Percentiles rank a stretch among this genome's conserved stretches.
phyloP scores from a whole-genome alignment of 1,140 invertebrate genomes.

The Dendrolimus kikuchii region DNA sequence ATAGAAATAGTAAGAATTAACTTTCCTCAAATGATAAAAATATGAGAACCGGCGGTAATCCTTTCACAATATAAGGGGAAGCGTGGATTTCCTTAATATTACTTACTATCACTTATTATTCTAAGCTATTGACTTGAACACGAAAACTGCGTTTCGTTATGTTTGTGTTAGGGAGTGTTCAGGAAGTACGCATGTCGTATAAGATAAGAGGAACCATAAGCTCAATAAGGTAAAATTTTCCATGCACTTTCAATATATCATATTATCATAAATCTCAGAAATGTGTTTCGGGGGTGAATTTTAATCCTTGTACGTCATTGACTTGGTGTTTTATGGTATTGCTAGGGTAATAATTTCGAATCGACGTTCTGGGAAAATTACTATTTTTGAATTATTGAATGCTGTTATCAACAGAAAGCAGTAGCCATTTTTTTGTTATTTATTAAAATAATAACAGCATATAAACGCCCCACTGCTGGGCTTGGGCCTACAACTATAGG shows the following conservation, averaged over 20 bases:
- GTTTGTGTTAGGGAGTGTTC: conserved; percentile 50
- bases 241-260: conserved; percentile 32
- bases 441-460: too few relatives aligned
- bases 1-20: not conserved
- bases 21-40: conserved; percentile 5
- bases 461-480: too few relatives aligned
- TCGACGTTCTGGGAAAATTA: not conserved
- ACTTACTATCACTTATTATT: conserved; percentile 68
- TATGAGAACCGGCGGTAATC: conserved; percentile 17
- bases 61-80: conserved; percentile 17
- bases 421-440: too few relatives aligned
- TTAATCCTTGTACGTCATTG: conserved; percentile 9
- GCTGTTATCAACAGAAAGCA: too few relatives aligned
- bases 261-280: conserved; percentile 34
- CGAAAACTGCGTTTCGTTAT: conserved; percentile 64
- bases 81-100: conserved; percentile 48
- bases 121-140: conserved; percentile 66
- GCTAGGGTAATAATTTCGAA: not conserved
- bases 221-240: conserved; percentile 31
- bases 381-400: too few relatives aligned
- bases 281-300: conserved; percentile 16
- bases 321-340: conserved; percentile 5
- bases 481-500: too few relatives aligned
- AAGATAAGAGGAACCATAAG: conserved; percentile 32
- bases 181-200: conserved; percentile 26